A percentile compares a stretch with the other conserved stretches of the same genome.
Conservation (phyloP, 1,140 invertebrate species). For the Aphaenogaster rudis region DNA sequence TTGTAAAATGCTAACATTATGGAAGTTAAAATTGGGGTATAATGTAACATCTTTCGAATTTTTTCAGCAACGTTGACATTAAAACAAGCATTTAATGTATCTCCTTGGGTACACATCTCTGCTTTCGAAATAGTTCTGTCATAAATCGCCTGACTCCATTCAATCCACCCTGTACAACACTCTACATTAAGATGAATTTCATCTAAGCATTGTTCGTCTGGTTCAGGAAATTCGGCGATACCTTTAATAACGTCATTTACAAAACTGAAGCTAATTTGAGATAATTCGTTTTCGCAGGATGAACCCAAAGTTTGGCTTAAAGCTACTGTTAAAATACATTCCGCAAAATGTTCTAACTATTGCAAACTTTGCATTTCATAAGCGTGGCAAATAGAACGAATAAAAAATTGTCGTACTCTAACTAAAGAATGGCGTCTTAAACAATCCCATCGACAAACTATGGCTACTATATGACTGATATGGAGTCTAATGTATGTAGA, state of each 20-base stretch:
- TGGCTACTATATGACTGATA: not conserved
- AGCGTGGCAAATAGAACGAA: not conserved
- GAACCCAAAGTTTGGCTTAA: not conserved
- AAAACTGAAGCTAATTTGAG: not conserved
- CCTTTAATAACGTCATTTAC: not conserved
- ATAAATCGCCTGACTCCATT: not conserved
- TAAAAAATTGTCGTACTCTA: not conserved
- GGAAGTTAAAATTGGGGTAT: not conserved
- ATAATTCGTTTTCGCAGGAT: not conserved
- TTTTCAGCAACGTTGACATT: not conserved
- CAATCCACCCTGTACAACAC: not conserved
- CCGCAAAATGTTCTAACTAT: not conserved
- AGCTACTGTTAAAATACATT: not conserved
- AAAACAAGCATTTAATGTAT: conserved; percentile 1
- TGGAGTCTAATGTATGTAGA: not conserved
- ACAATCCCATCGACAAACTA: conserved; percentile 9
- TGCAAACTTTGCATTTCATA: conserved; percentile 11
- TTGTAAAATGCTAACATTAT: conserved; percentile 9
- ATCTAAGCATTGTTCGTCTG: not conserved
- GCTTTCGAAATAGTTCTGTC: not conserved
- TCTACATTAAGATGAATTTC: not conserved
- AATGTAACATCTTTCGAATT: conserved; percentile 10
- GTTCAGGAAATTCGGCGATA: not conserved
- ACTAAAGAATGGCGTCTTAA: not conserved
- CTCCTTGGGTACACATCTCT: not conserved